Base-by-base conservation (phyloP, 2,797 vertebrate species). In the Cryptoprocta ferox region DNA sequence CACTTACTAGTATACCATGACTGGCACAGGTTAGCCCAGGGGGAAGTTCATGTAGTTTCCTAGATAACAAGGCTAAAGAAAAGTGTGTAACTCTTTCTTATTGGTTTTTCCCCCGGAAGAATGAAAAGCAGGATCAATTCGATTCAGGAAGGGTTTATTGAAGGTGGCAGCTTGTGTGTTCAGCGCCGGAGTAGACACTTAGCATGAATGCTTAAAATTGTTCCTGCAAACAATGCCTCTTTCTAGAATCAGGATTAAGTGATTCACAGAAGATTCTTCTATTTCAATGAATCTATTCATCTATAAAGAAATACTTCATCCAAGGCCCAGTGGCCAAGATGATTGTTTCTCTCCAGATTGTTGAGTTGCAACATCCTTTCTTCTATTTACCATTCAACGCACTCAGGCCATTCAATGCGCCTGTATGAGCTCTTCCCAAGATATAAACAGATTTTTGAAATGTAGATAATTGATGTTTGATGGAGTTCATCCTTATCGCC, bases 211-310 rank as follows among this genome's bases (percentile, higher is more conserved):
- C 45, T 89, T 42, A 81, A 83, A 87, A 76, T 80, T 45, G 78
- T 93, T 87, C 53, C 66, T 65, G 45, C 26, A 15, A 79, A 97
- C 3, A 4, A 42, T 66, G 75, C 59, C 65, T 73, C 24, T 92
- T 94, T 71, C n/a, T 76, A 78, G 73, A 95, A 83, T 96, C 10
- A 45, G 76, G 56, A 96, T 66, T 84, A 79, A 76, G 50, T 53
- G 71, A 90, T 66, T 82, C 73, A 70, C 39, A 37, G 21, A 90
- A 82, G 56, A 53, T 48, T 50, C 80, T 88, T 95, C 63, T 79
- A 39, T 94, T 88, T 89, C 86, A 76, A 42, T 59, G 28, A 84
- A 35, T 95, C 9, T 28, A 59, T 92, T 96, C 61, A 53, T 86
- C 94, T 86, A 13, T 26, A 73, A 80, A 91, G 70, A 93, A 86